phyloP scores from a whole-genome alignment of 2,113 vertebrate genomes.

The Dolichotis patagonum region DNA sequence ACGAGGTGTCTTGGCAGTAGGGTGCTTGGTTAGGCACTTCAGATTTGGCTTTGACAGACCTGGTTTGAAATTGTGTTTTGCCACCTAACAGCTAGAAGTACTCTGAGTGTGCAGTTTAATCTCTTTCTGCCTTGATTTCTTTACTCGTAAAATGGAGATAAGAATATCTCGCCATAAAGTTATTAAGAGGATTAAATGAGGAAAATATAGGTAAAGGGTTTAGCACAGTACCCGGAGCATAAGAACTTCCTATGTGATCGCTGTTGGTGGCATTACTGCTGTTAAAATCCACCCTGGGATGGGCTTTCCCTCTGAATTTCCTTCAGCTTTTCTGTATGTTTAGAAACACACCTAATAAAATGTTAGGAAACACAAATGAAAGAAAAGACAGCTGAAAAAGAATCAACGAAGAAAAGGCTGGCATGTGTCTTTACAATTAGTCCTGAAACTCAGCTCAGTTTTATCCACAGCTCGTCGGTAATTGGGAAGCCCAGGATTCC shows the following conservation, averaged over 20 bases:
- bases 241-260: no score
- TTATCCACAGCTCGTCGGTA: background rate
- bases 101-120: background rate
- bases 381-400: background rate
- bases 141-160: constrained; percentile 3
- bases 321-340: background rate
- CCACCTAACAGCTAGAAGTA: background rate
- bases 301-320: background rate
- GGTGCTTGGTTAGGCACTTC: background rate
- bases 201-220: background rate
- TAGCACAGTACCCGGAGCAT: background rate
- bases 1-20: background rate
- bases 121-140: constrained; percentile 10
- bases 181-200: background rate
- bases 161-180: background rate
- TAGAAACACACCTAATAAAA: background rate
- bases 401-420: background rate
- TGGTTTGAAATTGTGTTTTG: background rate
- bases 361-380: background rate
- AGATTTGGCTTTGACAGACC: background rate
- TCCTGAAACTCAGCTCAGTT: background rate
- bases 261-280: background rate
- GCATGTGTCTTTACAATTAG: background rate
- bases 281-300: background rate
- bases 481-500: background rate